Conservation (phyloP, 2,888 invertebrate genomes). For the Tetragonula carbonaria region DNA sequence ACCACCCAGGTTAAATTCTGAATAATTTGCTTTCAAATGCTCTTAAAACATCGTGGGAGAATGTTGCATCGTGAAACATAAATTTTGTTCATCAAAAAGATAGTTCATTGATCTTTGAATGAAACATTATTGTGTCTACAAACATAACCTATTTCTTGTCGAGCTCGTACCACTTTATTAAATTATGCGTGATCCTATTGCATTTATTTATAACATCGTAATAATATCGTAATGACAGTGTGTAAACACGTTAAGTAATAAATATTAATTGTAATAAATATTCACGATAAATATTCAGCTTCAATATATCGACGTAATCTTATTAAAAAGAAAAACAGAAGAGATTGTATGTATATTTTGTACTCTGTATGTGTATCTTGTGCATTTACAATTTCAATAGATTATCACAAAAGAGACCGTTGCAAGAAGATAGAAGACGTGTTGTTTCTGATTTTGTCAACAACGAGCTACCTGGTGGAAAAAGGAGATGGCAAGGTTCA, state of each 20-base stretch:
- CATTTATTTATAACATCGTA: neutral
- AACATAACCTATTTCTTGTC: slow-evolving; percentile 59
- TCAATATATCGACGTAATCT: neutral
- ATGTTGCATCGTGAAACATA: neutral
- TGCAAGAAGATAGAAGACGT: slow-evolving; percentile 81
- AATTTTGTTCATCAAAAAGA: neutral
- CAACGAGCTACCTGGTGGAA: slow-evolving; percentile 77
- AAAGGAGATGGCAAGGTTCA: slow-evolving; percentile 79
- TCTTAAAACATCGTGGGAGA: neutral
- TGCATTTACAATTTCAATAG: slow-evolving; percentile 59
- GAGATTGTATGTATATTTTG: neutral
- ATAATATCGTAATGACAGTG: neutral
- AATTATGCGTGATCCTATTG: neutral
- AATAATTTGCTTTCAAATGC: neutral
- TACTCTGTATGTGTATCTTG: neutral
- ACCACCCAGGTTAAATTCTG: slow-evolving; percentile 62
- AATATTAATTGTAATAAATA: neutral
- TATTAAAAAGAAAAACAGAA: neutral
- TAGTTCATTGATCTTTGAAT: slow-evolving; percentile 14
- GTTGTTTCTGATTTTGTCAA: slow-evolving; percentile 76
- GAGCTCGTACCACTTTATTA: neutral
- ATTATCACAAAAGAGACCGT: slow-evolving; percentile 77
- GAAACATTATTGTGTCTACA: slow-evolving; percentile 23
- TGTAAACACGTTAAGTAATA: neutral
- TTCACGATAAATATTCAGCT: neutral